Percentiles rank a stretch among this genome's conserved stretches.
phyloP scores from a whole-genome alignment of 1,140 invertebrate genomes.

The Geopemphigus sp. region DNA sequence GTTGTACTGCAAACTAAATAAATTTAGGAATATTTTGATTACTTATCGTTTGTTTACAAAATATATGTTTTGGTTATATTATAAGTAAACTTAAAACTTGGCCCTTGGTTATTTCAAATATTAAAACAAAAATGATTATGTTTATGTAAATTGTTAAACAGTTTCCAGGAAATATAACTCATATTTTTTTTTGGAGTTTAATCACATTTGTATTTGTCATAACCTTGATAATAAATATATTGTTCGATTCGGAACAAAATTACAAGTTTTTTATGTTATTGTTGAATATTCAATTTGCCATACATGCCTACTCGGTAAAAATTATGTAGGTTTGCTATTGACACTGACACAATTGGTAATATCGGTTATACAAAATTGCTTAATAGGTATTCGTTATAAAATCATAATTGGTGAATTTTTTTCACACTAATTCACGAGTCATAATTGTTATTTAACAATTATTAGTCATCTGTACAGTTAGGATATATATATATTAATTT shows the following conservation, averaged over 20 bases:
- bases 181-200: not conserved
- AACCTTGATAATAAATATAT: slow-evolving; percentile 21
- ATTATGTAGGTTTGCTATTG: not conserved
- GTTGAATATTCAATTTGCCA: slow-evolving; percentile 9
- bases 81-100: too few species aligned
- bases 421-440: too few species aligned
- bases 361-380: not conserved
- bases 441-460: too few species aligned
- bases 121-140: not conserved
- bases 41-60: not conserved
- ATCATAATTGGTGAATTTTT: too few species aligned
- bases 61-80: not conserved
- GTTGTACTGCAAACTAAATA: not conserved
- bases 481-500: too few species aligned
- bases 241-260: not conserved
- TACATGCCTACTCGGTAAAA: slow-evolving; percentile 4
- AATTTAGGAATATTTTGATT: not conserved
- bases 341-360: slow-evolving; percentile 20
- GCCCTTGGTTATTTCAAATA: not conserved
- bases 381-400: too few species aligned
- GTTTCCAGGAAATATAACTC: too few species aligned
- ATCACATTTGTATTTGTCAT: not conserved
- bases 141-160: too few species aligned
- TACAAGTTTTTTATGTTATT: not conserved
- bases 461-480: too few species aligned